phyloP scores from a whole-genome alignment of 2,888 invertebrate species.

The Nemoura dubitans region DNA sequence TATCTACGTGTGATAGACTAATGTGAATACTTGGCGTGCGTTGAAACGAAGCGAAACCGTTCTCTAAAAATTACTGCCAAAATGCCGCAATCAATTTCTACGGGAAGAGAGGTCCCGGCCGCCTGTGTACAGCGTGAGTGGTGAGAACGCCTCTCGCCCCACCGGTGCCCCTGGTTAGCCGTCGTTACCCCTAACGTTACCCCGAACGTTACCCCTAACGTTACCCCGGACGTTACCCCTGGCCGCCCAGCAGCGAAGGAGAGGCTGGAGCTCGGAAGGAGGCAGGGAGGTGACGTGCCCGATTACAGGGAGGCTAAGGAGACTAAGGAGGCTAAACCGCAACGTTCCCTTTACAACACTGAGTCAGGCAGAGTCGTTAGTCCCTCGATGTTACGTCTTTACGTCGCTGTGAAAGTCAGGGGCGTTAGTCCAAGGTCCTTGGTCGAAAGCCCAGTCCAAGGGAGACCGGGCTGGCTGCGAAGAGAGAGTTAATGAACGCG shows the following conservation, averaged over 20 bases:
- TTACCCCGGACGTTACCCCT: neutral
- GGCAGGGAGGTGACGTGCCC: neutral
- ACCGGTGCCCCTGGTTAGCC: neutral
- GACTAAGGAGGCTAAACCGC: neutral
- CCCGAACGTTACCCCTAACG: neutral
- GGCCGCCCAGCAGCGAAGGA: constrained; percentile 12
- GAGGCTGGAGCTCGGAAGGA: neutral
- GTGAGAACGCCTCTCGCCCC: neutral
- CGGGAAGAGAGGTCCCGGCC: neutral
- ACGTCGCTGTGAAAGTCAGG: neutral
- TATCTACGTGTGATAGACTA: no score
- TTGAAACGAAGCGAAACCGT: no score
- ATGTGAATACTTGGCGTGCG: no score
- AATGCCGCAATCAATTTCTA: neutral
- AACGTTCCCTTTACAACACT: neutral
- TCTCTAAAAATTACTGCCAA: no score
- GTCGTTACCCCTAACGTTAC: neutral
- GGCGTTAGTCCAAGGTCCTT: neutral
- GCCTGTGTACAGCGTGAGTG: neutral
- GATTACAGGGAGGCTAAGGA: neutral
- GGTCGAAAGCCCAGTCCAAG: no score
- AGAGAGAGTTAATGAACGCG: neutral
- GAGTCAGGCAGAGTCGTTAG: neutral
- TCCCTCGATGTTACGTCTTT: neutral
- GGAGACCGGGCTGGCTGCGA: neutral